Evolutionary conservation across 2,113 vertebrate species (phyloP).

Genomic region (Phaethon lepturus): DNA sequence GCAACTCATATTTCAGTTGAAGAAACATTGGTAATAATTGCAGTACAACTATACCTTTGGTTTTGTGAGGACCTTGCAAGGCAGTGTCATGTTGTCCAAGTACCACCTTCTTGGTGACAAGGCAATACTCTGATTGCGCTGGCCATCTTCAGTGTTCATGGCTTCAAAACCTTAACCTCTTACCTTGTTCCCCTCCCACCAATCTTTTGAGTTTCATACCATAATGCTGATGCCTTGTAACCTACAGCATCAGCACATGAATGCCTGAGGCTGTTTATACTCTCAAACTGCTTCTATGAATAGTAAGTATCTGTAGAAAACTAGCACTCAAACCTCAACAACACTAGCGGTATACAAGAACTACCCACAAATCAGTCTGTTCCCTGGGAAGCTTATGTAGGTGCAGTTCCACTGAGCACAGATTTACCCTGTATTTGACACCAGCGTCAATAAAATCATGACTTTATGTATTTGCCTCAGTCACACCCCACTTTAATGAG

Average conservation of each 20-base stretch:
- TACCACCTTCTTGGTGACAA: not conserved
- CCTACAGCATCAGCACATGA: not conserved
- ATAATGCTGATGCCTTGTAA: not conserved
- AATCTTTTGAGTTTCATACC: not conserved
- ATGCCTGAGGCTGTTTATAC: not conserved
- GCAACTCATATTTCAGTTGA: constrained; percentile 34
- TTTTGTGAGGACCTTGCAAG: not conserved
- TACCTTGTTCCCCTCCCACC: not conserved
- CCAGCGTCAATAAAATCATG: not conserved
- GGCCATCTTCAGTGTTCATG: not conserved
- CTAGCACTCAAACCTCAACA: not conserved
- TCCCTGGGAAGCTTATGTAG: not conserved
- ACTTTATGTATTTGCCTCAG: not conserved
- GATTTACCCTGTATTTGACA: not conserved
- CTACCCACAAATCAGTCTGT: constrained; percentile 14
- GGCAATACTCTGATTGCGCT: not conserved
- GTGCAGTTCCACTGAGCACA: not conserved
- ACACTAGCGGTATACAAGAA: not conserved
- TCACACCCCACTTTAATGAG: not conserved
- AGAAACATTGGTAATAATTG: not conserved
- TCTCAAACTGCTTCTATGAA: constrained; percentile 16
- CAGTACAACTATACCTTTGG: not conserved
- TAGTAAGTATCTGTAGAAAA: constrained; percentile 4
- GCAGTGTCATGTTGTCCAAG: not conserved
- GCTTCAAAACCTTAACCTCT: not conserved